Evolutionary conservation across 2,113 vertebrate species (phyloP).

Genomic region (Hydrochoerus hydrochaeris): DNA sequence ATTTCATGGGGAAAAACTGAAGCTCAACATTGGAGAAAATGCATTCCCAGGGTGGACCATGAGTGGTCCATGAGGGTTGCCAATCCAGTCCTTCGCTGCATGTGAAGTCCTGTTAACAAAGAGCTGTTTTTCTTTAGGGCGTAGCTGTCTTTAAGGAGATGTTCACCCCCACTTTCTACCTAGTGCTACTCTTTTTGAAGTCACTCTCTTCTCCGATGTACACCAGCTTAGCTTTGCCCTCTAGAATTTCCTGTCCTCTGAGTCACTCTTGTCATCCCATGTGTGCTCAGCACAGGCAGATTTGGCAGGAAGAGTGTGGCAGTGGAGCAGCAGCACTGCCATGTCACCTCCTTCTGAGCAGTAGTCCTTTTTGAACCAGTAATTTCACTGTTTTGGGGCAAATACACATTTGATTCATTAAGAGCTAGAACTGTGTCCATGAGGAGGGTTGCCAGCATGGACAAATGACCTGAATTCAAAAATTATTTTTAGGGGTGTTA

Average conservation of each 20-base stretch:
- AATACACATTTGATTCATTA: not conserved
- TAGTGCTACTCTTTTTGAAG: not conserved
- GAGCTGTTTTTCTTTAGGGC: not conserved
- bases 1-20: not conserved
- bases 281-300: not conserved
- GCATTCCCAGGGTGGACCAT: not conserved
- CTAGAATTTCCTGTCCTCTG: not conserved
- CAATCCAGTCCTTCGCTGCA: not conserved
- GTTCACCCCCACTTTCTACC: not conserved
- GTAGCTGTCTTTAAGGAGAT: not conserved
- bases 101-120: not conserved
- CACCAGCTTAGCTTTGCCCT: not conserved
- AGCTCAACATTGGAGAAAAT: not conserved
- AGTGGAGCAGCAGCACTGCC: not conserved
- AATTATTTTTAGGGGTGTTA: not conserved
- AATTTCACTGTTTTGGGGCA: not conserved
- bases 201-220: not conserved
- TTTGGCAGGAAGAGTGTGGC: not conserved
- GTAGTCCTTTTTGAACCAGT: not conserved
- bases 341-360: not conserved
- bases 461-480: not conserved
- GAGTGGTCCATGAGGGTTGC: not conserved
- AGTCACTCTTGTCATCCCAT: not conserved
- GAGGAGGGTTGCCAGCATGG: not conserved
- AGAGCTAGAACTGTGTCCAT: not conserved